Conservation (phyloP, 2,113 vertebrate species). For the Cynoglossus semilaevis region DNA sequence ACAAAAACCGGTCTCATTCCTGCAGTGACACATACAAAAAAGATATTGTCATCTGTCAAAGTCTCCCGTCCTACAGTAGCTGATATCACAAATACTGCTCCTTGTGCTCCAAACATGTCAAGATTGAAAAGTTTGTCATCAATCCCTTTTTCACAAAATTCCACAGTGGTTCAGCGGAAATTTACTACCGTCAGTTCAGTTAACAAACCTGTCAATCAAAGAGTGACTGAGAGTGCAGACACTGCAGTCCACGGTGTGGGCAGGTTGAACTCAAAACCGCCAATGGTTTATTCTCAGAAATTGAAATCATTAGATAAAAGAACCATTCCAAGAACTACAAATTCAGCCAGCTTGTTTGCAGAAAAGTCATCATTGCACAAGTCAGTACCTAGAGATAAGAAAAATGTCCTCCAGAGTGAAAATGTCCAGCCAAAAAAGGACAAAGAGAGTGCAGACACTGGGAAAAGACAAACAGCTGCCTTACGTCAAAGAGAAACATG, state of each 20-base stretch:
- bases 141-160: not conserved
- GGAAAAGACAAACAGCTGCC: not conserved
- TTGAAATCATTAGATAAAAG: not conserved
- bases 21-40: slow-evolving; percentile 38
- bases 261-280: slow-evolving; percentile 4
- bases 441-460: not conserved
- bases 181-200: not conserved
- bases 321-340: not conserved
- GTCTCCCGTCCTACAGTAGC: not conserved
- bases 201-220: not conserved
- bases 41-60: not conserved
- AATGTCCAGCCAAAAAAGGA: not conserved
- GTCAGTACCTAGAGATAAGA: not conserved
- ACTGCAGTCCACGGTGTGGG: slow-evolving; percentile 13
- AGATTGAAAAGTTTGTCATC: not conserved
- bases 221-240: not conserved
- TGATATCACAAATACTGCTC: not conserved
- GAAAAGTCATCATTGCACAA: not conserved
- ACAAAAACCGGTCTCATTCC: slow-evolving; percentile 60
- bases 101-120: not conserved
- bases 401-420: too few relatives aligned
- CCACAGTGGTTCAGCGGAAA: not conserved
- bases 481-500: slow-evolving; percentile 11
- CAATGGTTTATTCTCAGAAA: slow-evolving; percentile 8
- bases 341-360: not conserved